A percentile compares a stretch with the other conserved stretches of the same genome.
Conservation (phyloP, 2,888 invertebrate species). For the Calephelis perditalis region DNA sequence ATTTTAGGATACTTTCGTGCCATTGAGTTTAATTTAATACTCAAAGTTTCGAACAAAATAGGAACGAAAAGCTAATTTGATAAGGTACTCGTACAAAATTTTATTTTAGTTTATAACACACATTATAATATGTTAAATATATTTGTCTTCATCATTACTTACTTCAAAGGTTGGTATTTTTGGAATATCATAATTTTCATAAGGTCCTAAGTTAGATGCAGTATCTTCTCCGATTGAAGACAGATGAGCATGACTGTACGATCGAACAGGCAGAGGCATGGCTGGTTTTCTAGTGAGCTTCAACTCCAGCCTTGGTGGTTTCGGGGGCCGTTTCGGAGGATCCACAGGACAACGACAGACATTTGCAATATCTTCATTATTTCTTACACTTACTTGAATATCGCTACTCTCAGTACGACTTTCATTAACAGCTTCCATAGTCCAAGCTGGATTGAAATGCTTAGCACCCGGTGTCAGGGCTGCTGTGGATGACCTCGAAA, state of each 20-base stretch:
- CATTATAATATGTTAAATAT: neutral
- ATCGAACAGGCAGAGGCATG: conserved; percentile 40
- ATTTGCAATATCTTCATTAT: conserved; percentile 41
- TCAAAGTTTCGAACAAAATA: too few species aligned
- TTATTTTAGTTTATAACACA: too few species aligned
- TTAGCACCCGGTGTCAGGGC: conserved; percentile 70
- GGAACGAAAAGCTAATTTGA: too few species aligned
- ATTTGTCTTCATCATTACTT: conserved; percentile 36
- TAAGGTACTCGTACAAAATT: too few species aligned
- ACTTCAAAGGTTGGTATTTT: conserved; percentile 77
- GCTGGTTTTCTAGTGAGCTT: conserved; percentile 51
- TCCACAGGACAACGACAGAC: conserved; percentile 40
- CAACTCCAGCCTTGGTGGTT: conserved; percentile 53
- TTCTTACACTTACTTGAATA: conserved; percentile 30
- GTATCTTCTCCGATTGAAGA: conserved; percentile 39
- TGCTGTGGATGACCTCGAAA: conserved; percentile 82
- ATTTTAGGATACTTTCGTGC: too few species aligned
- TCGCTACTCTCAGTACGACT: conserved; percentile 29
- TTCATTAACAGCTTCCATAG: conserved; percentile 66
- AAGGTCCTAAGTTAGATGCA: conserved; percentile 70
- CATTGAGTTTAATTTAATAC: too few species aligned
- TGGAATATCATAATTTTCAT: conserved; percentile 89
- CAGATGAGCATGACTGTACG: conserved; percentile 42
- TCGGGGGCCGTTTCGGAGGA: conserved; percentile 81
- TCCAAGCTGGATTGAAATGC: conserved; percentile 77